Conservation (phyloP, 1,140 invertebrate species). For the Procambarus virginalis region DNA sequence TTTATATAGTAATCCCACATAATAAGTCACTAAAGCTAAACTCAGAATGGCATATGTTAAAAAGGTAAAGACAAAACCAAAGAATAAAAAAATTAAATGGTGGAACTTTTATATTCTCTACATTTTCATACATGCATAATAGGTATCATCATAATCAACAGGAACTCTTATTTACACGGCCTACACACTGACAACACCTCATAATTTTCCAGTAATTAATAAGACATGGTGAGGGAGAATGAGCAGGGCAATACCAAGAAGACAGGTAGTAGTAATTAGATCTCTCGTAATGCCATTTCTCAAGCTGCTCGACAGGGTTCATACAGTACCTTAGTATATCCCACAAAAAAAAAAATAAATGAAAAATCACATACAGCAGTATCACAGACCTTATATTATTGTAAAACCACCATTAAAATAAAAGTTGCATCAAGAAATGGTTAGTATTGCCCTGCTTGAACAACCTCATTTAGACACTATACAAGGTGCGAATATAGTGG, state of each 20-base stretch:
- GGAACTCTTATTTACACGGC: neutral
- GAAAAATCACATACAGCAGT: too few species aligned
- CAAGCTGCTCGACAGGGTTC: neutral
- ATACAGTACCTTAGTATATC: neutral
- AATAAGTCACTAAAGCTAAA: too few species aligned
- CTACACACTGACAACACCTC: slow-evolving; percentile 1
- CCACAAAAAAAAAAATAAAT: neutral
- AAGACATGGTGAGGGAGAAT: neutral
- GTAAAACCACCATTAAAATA: neutral
- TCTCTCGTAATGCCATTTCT: neutral
- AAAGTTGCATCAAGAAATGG: neutral
- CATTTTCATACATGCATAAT: slow-evolving; percentile 7
- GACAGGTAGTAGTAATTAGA: neutral
- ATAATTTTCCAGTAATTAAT: neutral
- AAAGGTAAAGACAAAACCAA: neutral
- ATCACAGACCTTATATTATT: neutral
- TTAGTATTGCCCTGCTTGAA: neutral
- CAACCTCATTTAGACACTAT: neutral
- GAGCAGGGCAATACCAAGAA: neutral
- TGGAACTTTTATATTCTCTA: slow-evolving; percentile 11
- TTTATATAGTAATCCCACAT: too few species aligned
- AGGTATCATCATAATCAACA: slow-evolving; percentile 12
- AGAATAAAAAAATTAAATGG: neutral
- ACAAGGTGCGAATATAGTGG: neutral
- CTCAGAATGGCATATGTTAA: too few species aligned